Evolutionary conservation across 2,113 vertebrate genomes (phyloP).

Genomic region (Marcusenius ussheri): DNA sequence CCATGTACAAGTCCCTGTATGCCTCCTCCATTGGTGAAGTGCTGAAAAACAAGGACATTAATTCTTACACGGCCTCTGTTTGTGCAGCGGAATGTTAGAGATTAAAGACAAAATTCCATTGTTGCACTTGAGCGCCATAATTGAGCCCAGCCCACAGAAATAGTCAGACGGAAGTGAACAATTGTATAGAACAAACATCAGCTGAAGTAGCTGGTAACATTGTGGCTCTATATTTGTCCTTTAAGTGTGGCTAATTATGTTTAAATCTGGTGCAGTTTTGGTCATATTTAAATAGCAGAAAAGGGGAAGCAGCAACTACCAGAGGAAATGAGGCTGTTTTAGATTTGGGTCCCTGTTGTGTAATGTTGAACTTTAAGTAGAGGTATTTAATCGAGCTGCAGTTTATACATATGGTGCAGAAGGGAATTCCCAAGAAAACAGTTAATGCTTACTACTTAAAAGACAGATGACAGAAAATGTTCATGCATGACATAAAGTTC

Average conservation of each 20-base stretch:
- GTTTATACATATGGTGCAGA: background rate
- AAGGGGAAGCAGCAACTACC: background rate
- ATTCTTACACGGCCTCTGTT: background rate
- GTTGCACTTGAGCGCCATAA: background rate
- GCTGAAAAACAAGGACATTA: background rate
- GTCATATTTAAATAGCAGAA: background rate
- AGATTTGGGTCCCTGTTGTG: background rate
- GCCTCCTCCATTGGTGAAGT: constrained; percentile 57
- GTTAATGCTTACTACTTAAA: background rate
- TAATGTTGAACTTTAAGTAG: background rate
- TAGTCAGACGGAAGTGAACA: background rate
- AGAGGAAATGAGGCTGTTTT: constrained; percentile 1
- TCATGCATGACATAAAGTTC: background rate
- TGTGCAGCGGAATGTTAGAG: background rate
- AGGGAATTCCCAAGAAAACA: background rate
- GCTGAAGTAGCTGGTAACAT: background rate
- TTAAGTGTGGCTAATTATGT: background rate
- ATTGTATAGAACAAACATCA: background rate
- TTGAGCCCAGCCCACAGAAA: background rate
- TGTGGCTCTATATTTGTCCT: background rate
- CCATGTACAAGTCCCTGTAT: constrained; percentile 57
- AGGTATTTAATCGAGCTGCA: background rate
- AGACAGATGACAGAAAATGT: background rate
- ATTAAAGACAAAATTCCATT: background rate
- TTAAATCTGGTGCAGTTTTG: background rate